Conservation (phyloP, 92 coral and sea anemone genomes). For the Bergia sp. region DNA sequence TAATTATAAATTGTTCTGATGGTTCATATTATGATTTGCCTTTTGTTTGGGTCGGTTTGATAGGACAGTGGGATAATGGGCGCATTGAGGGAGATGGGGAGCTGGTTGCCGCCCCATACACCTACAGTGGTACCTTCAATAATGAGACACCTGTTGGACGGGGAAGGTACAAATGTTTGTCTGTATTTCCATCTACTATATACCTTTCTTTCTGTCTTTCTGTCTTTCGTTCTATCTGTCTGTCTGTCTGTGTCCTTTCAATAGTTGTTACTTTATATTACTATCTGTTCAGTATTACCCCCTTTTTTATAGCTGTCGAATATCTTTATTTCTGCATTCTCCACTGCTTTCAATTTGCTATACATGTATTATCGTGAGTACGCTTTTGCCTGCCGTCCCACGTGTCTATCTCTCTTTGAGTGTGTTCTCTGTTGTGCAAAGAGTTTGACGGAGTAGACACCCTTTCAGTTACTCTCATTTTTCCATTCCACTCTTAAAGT, state of each 20-base stretch:
- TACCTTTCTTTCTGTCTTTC: not conserved
- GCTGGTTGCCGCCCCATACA: conserved; percentile 51
- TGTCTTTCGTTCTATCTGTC: not conserved
- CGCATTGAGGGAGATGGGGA: conserved; percentile 70
- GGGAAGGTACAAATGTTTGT: conserved; percentile 45
- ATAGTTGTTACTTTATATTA: not conserved
- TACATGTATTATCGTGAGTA: not conserved
- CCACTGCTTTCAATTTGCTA: not conserved
- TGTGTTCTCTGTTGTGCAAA: not conserved
- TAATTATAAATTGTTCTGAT: not conserved
- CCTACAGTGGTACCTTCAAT: conserved; percentile 63
- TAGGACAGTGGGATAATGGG: conserved; percentile 80
- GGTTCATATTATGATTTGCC: not conserved
- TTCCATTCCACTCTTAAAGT: not conserved
- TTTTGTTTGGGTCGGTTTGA: not conserved
- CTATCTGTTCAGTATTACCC: too few species aligned
- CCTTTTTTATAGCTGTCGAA: not conserved
- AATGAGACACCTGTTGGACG: conserved; percentile 76
- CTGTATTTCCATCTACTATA: not conserved
- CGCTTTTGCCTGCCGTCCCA: not conserved
- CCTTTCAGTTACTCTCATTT: not conserved
- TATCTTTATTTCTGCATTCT: not conserved
- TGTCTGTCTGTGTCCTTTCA: not conserved
- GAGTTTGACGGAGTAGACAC: too few species aligned
- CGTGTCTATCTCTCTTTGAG: not conserved